Evolutionary conservation across 2,113 vertebrate species (phyloP), one percentile per base, ranked within the genome.

Genomic region (Rhea americana): DNA sequence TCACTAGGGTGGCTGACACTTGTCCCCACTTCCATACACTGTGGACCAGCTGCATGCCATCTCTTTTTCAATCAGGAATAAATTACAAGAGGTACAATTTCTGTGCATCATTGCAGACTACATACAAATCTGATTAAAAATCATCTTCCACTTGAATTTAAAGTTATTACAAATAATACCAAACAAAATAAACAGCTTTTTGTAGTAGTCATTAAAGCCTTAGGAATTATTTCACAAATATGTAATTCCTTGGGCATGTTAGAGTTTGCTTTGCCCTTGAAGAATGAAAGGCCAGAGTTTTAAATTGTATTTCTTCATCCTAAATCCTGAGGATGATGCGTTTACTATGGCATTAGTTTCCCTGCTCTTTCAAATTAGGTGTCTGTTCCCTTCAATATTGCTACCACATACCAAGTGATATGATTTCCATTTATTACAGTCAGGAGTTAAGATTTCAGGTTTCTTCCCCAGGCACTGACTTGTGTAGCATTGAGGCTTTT

Each of bases 261-360:
- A 0, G 66, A 89, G 25, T 92, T 93, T 87, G 92, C 51, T 85
- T 88, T 88, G 63, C 58, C 74, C 25, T 41, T 73, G 66, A 82
- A 87, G 86, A 95, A 87, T 51, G 48, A 79, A 90, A 92, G 32
- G 24, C 37, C 18, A 20, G 41, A 24, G 53, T 76, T 93, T 87
- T 76, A 94, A 83, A 58, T 20, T 76, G 6, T 72, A 11, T 94
- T 87, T 94, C 89, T 67, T 94, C 48, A 35, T 92, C 62, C 5
- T 91, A 91, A 95, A 80, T 87, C 50, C 26, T 59, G 41, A 65
- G n/a, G 26, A 62, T 70, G 12, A 13, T 82, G 74, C 71, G 50
- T 91, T 89, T 89, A 58, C 39, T 87, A 95, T 89, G 89, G 80
- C 89, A 90, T 25, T 72, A 62, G 11, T 73, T 95, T 92, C 89